These are phyloP conservation scores for Plemyria rubiginata DNA, from an alignment of 2,888 invertebrate genomes.

Conservation along the genomic window DNA sequence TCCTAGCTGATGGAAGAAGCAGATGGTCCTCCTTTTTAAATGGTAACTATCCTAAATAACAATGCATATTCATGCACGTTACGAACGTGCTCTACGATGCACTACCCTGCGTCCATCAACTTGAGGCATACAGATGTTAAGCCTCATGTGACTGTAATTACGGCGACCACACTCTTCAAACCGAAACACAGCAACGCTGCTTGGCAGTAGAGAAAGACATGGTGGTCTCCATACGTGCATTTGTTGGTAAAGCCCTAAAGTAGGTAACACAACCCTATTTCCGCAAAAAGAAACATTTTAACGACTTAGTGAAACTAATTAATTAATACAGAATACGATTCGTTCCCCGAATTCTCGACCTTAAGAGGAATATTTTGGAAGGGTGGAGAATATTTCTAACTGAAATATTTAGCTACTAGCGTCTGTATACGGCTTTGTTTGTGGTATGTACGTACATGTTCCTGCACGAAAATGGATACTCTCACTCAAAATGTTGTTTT, in stretches of 20 bases:
- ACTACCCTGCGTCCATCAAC: too few relatives aligned
- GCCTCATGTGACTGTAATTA: too few relatives aligned
- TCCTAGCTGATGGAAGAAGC: too few relatives aligned
- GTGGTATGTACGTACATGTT: background rate
- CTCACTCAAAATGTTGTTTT: too few relatives aligned
- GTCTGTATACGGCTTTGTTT: background rate
- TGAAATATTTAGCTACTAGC: background rate
- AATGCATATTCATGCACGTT: too few relatives aligned
- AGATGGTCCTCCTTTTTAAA: too few relatives aligned
- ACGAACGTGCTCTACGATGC: too few relatives aligned
- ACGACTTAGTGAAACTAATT: conserved; percentile 45
- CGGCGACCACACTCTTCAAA: too few relatives aligned
- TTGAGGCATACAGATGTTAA: too few relatives aligned
- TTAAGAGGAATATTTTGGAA: background rate
- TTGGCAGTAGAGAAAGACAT: too few relatives aligned
- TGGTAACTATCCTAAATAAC: too few relatives aligned
- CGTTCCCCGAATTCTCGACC: conserved; percentile 35
- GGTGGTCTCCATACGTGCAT: background rate
- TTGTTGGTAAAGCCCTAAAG: background rate
- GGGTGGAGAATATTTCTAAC: background rate
- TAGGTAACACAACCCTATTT: conserved; percentile 24
- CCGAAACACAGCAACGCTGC: too few relatives aligned
- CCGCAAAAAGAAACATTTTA: conserved; percentile 41
- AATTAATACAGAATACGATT: conserved; percentile 41
- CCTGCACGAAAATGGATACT: background rate